phyloP scores from a whole-genome alignment of 1,140 invertebrate species.

The Argopecten irradians region DNA sequence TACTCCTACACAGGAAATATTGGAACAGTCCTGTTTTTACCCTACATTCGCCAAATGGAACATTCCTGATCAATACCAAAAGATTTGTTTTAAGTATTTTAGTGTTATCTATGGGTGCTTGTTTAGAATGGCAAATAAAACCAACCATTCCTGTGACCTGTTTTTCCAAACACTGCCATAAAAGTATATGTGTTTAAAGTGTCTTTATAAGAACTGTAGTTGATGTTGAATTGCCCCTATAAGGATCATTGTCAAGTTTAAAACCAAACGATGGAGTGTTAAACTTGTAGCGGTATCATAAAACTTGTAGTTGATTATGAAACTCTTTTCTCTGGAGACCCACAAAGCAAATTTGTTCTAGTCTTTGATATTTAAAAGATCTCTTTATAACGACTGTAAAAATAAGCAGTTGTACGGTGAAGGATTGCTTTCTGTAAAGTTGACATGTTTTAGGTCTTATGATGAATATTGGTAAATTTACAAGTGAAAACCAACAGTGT shows the following conservation, averaged over 20 bases:
- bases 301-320: slow-evolving; percentile 7
- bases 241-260: background rate
- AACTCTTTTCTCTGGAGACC: background rate
- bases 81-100: background rate
- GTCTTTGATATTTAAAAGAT: background rate
- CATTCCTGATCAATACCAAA: background rate
- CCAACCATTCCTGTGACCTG: background rate
- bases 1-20: background rate
- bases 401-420: background rate
- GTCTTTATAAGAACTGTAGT: background rate
- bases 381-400: background rate
- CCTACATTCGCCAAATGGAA: background rate
- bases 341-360: background rate
- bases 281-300: background rate
- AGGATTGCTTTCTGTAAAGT: background rate
- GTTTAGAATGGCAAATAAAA: background rate
- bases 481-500: background rate
- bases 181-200: background rate
- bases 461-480: background rate
- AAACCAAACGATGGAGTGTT: background rate
- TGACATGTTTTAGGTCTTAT: background rate
- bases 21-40: background rate
- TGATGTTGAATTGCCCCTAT: background rate
- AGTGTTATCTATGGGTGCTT: background rate
- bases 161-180: background rate